Base-by-base conservation (phyloP, 2,888 invertebrate species). In the Melieria picta region DNA sequence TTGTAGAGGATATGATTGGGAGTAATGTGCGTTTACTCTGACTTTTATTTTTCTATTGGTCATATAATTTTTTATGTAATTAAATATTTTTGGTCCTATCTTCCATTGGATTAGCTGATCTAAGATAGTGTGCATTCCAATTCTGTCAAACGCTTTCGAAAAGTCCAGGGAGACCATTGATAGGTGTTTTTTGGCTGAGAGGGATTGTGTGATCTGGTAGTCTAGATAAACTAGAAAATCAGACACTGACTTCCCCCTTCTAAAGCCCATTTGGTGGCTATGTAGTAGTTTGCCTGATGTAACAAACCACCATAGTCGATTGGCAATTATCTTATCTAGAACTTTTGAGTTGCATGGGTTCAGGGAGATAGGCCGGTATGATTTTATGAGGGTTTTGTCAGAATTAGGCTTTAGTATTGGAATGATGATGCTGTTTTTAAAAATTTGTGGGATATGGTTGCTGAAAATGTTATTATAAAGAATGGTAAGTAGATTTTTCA, bases 351-450 rank as follows among this genome's bases (percentile, higher is more conserved):
- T 42, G 64, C 74, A 74, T n/a, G 72, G 65, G 45, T 77, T 76
- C 0, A 74, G 72, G 7, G 74, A 75, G 7, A 76, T 77, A 1
- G 75, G 76, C 3, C 76, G 69, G 60, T 77, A 75, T 4, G 76
- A 78, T 7, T 66, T 65, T 5, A 68, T 56, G 1, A 7, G 7
- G 10, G 72, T 71, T 61, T 77, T 75, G 7, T 77, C 74, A 5
- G 58, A 13, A 9, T 71, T 52, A 7, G 61, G 75, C 70, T 75
- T 77, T 3, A 65, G 58, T n/a, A 74, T 75, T 1, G 72, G 74
- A 13, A 71, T 74, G 4, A 76, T 58, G 4, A 45, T 16, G 55
- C 73, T 69, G 0, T 55, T 56, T 69, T 77, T 76, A 48, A 73
- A 76, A 6, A 72, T 10, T 71, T 77, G 71, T 16, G 75, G 76